Base-by-base conservation (phyloP, 2,113 vertebrate genomes). In the Microcebus griseorufus region DNA sequence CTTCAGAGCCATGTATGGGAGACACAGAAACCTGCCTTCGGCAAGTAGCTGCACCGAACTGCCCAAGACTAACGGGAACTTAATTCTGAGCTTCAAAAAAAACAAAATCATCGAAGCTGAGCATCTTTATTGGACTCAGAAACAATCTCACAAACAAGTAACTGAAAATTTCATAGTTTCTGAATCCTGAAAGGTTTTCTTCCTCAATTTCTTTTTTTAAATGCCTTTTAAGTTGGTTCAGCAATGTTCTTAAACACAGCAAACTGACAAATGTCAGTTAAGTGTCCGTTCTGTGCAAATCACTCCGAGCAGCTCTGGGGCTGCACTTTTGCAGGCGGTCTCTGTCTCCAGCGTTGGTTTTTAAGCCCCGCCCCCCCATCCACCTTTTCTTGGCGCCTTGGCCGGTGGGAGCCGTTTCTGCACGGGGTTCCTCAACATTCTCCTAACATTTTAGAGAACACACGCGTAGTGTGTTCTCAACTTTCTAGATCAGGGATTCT, bases 191-290 rank as follows among this genome's bases (percentile, higher is more conserved):
- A 60, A 5, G 25, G 5, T 39, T 55, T 39, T 37, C 48, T 55
- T 48, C 6, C 60, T 90, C 48, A 55, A 45, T 85, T 76, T 90
- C 20, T 37, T 42, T 83, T 90, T 90, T 70, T 6, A 27, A 92
- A 92, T 93, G 27, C 18, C 55, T 82, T 92, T 95, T 73, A 73
- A 93, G 67, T 72, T 83, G 73, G 62, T 69, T 82, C 86, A 75
- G 37, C 48, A 53, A 84, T 79, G 32, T 65, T 92, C 69, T 39
- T 39, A 72, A 89, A 89, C 53, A 18, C 32, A 29, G 80, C 67
- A 81, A 39, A 34, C 2, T 0, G 14, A 85, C 64, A 76, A 34
- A 53, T 65, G 60, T 3, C 39, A 32, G 2, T 1, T 4, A 17
- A 9, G 25, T 37, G 69, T 70, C 90, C 37, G n/a, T 48, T 83